Evolutionary conservation across 2,113 vertebrate genomes (phyloP), one percentile per base, ranked within the genome.

Genomic region (Lepidothrix coronata): DNA sequence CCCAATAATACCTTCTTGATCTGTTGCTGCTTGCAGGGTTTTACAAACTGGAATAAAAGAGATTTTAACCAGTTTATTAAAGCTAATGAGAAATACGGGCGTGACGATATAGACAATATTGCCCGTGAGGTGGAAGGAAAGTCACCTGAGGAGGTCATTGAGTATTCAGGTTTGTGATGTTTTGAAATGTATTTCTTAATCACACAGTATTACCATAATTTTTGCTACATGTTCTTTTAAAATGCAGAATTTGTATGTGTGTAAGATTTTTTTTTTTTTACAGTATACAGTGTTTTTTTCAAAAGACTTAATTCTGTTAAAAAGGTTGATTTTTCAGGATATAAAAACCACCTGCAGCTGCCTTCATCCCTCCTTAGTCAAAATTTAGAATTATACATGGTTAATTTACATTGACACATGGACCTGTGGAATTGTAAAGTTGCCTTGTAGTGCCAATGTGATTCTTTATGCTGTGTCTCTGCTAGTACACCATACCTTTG

Each of bases 41-140:
- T 99, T 95, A 99, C 98, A 72, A 99, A 98, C 95, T 99, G 99
- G 98, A 99, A 99, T 96, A 99, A 99, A 93, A 97, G 98, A 90
- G 98, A 99, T 95, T 99, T 99, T 96, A 99, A 99, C 93, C 99
- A 99, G 95, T 99, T 99, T 91, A 98, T 99, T 97, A 99, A 99
- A 98, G 99, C 98, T 46, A 99, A 99, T 97, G 99, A 99, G 95
- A 99, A 99, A 79, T 99, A 98, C 2, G 98, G 99, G 44, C 98
- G 99, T 88, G 99, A 99, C 49, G 99, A 99, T 88, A 98, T 98
- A 93, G 98, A 99, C 96, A 99, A 98, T 72, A 98, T 99, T 93
- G 98, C 98, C 75, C 98, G 98, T 58, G 98, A 99, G 49, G 98
- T 99, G 63, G 99, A 99, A 77, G 99, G 99, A 25, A 99, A 99